Evolutionary conservation across 2,113 vertebrate genomes (phyloP).

Genomic region (Aptenodytes forsteri): DNA sequence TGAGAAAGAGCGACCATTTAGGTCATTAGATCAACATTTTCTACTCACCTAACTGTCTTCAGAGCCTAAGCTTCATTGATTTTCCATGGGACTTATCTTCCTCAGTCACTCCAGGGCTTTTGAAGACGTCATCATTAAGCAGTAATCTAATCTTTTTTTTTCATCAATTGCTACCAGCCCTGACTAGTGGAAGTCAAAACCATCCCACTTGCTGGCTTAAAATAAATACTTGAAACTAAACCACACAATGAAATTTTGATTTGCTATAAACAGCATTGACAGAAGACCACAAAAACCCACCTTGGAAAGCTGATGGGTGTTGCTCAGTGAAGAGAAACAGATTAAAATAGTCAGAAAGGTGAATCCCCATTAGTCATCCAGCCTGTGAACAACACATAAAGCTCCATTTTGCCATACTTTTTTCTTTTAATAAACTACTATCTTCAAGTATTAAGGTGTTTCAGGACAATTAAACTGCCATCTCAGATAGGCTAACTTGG

Average conservation of each 20-base stretch:
- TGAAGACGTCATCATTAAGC: constrained; percentile 42
- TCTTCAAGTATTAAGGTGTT: neutral
- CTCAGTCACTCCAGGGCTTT: constrained; percentile 21
- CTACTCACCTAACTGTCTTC: constrained; percentile 22
- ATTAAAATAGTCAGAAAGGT: neutral
- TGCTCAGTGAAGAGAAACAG: constrained; percentile 24
- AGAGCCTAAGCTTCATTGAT: constrained; percentile 36
- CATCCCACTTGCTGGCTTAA: neutral
- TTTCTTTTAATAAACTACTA: neutral
- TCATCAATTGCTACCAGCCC: constrained; percentile 10
- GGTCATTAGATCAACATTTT: constrained; percentile 42
- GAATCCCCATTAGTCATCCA: neutral
- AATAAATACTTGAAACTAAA: constrained; percentile 4
- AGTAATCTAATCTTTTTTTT: constrained; percentile 34
- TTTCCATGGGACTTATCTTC: constrained; percentile 31
- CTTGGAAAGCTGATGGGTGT: neutral
- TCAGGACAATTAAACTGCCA: constrained; percentile 52
- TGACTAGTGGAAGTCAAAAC: neutral
- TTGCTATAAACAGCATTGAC: neutral
- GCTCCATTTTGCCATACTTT: neutral
- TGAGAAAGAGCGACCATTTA: neutral
- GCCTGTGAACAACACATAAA: neutral
- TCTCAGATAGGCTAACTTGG: constrained; percentile 34
- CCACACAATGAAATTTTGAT: neutral
- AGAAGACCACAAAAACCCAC: neutral